These are phyloP conservation scores for Polylopha cassiicola DNA, from an alignment of 2,888 invertebrate species.

Conservation along the genomic window DNA sequence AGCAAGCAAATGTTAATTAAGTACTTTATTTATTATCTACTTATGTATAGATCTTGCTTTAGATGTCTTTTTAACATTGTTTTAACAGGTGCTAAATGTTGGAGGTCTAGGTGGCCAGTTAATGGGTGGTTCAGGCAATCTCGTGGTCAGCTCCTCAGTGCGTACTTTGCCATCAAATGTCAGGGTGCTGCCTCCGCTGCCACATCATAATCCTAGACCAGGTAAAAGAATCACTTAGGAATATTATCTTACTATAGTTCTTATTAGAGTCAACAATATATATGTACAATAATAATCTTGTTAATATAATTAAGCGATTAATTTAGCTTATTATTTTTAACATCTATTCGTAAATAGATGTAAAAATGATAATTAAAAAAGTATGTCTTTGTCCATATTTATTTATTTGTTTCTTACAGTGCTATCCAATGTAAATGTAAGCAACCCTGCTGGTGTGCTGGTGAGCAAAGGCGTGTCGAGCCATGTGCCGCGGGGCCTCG, in stretches of 20 bases:
- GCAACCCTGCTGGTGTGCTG: slow-evolving; percentile 51
- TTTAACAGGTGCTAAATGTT: slow-evolving; percentile 57
- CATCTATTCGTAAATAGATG: too few species aligned
- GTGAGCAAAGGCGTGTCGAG: slow-evolving; percentile 59
- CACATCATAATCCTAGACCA: slow-evolving; percentile 62
- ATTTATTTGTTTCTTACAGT: slow-evolving; percentile 33
- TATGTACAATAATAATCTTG: too few species aligned
- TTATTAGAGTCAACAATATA: too few species aligned
- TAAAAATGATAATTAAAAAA: slow-evolving; percentile 6
- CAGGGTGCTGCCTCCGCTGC: slow-evolving; percentile 60
- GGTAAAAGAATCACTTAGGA: slow-evolving; percentile 41
- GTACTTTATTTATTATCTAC: background rate
- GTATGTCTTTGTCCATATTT: background rate
- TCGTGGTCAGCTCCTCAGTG: slow-evolving; percentile 63
- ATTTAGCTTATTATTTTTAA: too few species aligned
- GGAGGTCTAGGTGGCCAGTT: slow-evolving; percentile 45
- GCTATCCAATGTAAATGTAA: slow-evolving; percentile 56
- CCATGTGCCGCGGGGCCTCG: slow-evolving; percentile 79
- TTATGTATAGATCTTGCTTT: background rate
- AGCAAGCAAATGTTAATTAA: too few species aligned
- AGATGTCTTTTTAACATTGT: background rate
- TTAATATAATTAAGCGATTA: too few species aligned
- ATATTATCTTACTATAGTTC: too few species aligned
- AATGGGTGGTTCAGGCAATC: slow-evolving; percentile 50
- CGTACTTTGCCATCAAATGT: slow-evolving; percentile 63